Evolutionary conservation across 1,140 invertebrate species (phyloP).

Genomic region (Bradysia coprophila): DNA sequence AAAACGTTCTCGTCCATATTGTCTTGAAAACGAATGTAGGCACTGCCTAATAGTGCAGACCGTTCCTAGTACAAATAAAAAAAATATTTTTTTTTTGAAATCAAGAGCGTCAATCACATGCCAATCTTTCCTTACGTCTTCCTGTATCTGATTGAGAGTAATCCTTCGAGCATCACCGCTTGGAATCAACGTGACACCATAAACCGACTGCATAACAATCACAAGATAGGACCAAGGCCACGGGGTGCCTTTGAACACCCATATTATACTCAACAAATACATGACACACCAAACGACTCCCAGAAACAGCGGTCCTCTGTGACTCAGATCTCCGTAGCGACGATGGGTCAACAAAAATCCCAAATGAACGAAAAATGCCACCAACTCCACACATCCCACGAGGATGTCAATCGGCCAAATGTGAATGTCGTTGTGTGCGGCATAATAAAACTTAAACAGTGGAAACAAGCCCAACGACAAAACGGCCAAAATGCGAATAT

Average conservation of each 20-base stretch:
- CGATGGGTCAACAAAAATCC: conserved; percentile 12
- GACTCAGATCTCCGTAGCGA: conserved; percentile 37
- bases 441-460: conserved; percentile 39
- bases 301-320: conserved; percentile 47
- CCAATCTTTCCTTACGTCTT: neutral
- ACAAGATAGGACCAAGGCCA: neutral
- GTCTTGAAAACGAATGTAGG: conserved; percentile 21
- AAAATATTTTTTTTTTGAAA: neutral
- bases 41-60: conserved; percentile 31
- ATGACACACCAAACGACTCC: conserved; percentile 42
- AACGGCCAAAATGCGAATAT: conserved; percentile 37
- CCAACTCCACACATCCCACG: conserved; percentile 38
- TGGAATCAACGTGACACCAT: neutral
- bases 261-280: conserved; percentile 38
- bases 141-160: neutral
- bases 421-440: conserved; percentile 25
- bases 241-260: conserved; percentile 20
- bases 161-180: neutral
- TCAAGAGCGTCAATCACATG: too few species aligned
- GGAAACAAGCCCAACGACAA: conserved; percentile 41
- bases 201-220: neutral
- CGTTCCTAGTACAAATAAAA: conserved; percentile 29
- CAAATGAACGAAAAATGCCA: conserved; percentile 64
- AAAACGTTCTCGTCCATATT: conserved; percentile 37
- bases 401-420: conserved; percentile 46